phyloP scores from a whole-genome alignment of 2,113 vertebrate genomes.

The Daphoenositta chrysoptera region DNA sequence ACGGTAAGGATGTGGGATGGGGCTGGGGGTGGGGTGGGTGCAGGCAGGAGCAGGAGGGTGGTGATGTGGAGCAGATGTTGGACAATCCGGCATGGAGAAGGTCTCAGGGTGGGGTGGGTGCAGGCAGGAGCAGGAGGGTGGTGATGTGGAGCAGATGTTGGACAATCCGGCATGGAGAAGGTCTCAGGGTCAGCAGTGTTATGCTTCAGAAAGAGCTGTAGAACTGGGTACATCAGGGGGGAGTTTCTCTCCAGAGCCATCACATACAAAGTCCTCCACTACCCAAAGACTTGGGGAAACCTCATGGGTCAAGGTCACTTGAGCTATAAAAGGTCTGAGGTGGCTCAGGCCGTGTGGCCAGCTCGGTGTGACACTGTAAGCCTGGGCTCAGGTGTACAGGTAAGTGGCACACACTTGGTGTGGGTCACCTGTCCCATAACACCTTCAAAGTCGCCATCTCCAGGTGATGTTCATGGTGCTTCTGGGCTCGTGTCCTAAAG shows the following conservation, averaged over 20 bases:
- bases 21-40: background rate
- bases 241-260: background rate
- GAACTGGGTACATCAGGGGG: background rate
- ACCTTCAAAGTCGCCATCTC: background rate
- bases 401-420: background rate
- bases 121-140: background rate
- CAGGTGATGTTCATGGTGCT: background rate
- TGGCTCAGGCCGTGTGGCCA: background rate
- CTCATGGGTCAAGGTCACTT: background rate
- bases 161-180: fast-evolving
- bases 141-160: background rate
- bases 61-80: background rate
- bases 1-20: slow-evolving; percentile 40
- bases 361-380: background rate
- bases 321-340: background rate
- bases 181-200: background rate
- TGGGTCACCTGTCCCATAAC: background rate
- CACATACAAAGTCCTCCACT: background rate
- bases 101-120: background rate
- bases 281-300: background rate
- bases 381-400: background rate
- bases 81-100: fast-evolving
- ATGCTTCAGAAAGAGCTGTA: background rate
- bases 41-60: background rate
- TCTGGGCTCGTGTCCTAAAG: background rate